phyloP scores from a whole-genome alignment of 2,888 invertebrate species.

The Actias luna region DNA sequence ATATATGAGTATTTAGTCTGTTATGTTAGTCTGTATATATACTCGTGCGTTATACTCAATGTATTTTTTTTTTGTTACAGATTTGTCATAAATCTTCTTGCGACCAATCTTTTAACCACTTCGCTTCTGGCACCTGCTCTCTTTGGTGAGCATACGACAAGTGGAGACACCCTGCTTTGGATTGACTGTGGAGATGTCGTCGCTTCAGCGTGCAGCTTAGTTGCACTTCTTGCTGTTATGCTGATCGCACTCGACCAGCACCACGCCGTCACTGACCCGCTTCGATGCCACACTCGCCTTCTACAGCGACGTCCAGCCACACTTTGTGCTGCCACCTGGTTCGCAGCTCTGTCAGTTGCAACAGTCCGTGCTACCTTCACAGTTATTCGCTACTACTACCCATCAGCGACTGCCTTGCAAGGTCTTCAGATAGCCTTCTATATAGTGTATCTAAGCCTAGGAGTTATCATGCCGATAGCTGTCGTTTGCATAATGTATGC shows the following conservation, averaged over 20 bases:
- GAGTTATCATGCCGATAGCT: constrained; percentile 74
- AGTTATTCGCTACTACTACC: constrained; percentile 56
- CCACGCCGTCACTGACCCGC: constrained; percentile 77
- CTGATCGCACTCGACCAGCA: constrained; percentile 79
- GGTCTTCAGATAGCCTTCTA: constrained; percentile 64
- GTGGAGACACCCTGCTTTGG: constrained; percentile 83
- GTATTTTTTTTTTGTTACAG: constrained; percentile 72
- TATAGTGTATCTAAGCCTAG: constrained; percentile 63
- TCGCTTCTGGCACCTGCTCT: constrained; percentile 75
- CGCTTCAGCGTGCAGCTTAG: constrained; percentile 63
- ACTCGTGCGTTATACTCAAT: constrained; percentile 29
- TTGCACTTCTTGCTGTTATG: constrained; percentile 66
- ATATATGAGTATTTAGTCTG: too few relatives aligned
- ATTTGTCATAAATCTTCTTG: constrained; percentile 84
- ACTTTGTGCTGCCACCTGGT: constrained; percentile 79
- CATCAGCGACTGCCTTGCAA: constrained; percentile 50
- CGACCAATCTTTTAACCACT: constrained; percentile 74
- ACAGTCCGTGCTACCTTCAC: constrained; percentile 60
- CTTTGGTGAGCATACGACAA: constrained; percentile 83
- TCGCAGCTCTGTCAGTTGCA: constrained; percentile 69
- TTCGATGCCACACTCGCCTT: constrained; percentile 75
- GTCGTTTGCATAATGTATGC: constrained; percentile 88
- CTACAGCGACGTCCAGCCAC: constrained; percentile 69
- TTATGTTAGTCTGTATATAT: constrained; percentile 9
- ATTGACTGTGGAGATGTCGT: constrained; percentile 78